These are phyloP conservation scores for Balaeniceps rex DNA, from an alignment of 2,113 vertebrate species.

Conservation along the genomic window DNA sequence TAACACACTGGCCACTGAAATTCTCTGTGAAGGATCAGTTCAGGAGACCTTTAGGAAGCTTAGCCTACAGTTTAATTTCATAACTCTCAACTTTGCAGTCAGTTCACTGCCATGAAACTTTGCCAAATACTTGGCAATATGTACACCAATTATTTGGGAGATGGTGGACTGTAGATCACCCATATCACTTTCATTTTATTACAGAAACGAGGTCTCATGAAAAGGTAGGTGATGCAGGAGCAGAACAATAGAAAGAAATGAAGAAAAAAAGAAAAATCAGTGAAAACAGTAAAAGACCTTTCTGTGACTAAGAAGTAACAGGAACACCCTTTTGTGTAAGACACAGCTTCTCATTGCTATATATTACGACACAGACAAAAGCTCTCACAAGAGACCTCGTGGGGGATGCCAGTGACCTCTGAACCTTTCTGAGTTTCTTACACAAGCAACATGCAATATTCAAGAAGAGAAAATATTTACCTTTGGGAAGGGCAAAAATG, in stretches of 20 bases:
- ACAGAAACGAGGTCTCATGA: background rate
- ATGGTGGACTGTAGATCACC: background rate
- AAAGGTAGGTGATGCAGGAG: background rate
- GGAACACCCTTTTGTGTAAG: background rate
- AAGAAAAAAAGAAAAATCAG: background rate
- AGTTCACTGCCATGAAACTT: background rate
- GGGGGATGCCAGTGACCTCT: background rate
- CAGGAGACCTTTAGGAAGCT: background rate
- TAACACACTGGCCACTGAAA: background rate
- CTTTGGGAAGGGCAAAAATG: background rate
- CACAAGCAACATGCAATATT: background rate
- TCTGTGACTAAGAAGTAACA: background rate
- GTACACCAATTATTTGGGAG: background rate
- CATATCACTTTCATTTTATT: background rate
- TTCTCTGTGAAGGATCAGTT: background rate
- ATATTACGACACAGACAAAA: background rate
- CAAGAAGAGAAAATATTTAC: slow-evolving; percentile 12
- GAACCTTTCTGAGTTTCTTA: background rate
- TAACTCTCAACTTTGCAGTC: background rate
- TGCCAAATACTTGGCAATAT: background rate
- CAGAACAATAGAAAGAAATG: background rate
- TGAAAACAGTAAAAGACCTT: background rate
- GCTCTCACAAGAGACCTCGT: background rate
- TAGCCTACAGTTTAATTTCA: background rate
- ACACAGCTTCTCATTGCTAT: background rate